Percentiles rank a stretch among this genome's conserved stretches.
These are phyloP conservation scores for Chaetodon trifascialis DNA, from an alignment of 2,113 vertebrate species.

Conservation along the genomic window DNA sequence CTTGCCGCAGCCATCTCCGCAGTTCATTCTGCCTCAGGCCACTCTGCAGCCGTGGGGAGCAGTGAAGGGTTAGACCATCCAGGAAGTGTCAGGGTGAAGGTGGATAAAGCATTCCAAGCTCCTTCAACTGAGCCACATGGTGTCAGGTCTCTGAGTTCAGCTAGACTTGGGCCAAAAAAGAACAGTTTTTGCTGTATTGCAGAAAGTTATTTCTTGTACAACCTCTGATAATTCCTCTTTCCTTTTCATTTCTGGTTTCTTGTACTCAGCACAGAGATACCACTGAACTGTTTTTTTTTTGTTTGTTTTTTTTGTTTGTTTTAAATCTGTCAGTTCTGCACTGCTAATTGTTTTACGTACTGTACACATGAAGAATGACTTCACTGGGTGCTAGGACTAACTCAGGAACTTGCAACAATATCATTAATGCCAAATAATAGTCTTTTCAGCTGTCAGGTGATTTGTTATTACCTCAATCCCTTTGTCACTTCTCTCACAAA, in stretches of 20 bases:
- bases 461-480: slow-evolving; percentile 16
- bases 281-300: slow-evolving; percentile 12
- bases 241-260: slow-evolving; percentile 3
- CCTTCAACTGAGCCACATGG: slow-evolving; percentile 50
- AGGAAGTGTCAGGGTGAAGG: neutral
- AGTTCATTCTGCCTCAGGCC: slow-evolving; percentile 84
- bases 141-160: slow-evolving; percentile 29
- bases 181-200: slow-evolving; percentile 24
- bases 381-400: slow-evolving; percentile 48
- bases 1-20: slow-evolving; percentile 75
- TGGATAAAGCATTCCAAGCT: slow-evolving; percentile 26
- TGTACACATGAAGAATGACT: slow-evolving; percentile 45
- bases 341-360: slow-evolving; percentile 13
- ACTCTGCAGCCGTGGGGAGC: slow-evolving; percentile 76
- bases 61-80: slow-evolving; percentile 64
- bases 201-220: slow-evolving; percentile 43
- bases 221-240: slow-evolving; percentile 33
- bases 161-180: slow-evolving; percentile 40
- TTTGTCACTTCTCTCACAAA: slow-evolving; percentile 19
- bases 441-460: slow-evolving; percentile 10
- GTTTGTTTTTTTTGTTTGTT: neutral
- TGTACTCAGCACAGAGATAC: slow-evolving; percentile 14
- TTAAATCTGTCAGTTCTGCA: slow-evolving; percentile 41
- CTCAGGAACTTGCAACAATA: slow-evolving; percentile 76
- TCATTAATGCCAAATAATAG: slow-evolving; percentile 49